Conservation (phyloP, 2,797 vertebrate species). For the Hippocampus kuda region DNA sequence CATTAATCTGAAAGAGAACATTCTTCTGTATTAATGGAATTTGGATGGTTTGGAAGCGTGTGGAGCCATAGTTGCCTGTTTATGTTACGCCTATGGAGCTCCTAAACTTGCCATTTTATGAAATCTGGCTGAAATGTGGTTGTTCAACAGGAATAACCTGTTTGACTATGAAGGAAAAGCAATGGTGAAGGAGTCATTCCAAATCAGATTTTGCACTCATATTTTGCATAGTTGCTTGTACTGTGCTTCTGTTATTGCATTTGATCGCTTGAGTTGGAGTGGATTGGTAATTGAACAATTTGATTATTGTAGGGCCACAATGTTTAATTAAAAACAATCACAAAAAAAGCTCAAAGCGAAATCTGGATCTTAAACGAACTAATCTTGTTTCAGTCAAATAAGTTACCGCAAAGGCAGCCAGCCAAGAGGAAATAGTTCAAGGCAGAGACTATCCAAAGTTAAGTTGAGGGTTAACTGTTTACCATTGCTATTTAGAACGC, state of each 20-base stretch:
- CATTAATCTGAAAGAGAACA: background rate
- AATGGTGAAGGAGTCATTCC: background rate
- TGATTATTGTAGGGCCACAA: background rate
- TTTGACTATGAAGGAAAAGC: background rate
- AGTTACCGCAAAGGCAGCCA: too few relatives aligned
- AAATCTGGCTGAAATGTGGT: background rate
- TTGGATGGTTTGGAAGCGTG: background rate
- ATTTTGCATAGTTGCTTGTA: background rate
- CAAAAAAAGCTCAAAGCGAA: background rate
- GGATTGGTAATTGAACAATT: background rate
- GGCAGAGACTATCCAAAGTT: too few relatives aligned
- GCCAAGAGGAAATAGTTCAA: too few relatives aligned
- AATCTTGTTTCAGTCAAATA: too few relatives aligned
- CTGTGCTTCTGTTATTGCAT: background rate
- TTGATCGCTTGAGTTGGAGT: background rate
- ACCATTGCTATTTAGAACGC: too few relatives aligned
- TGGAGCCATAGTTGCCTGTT: background rate
- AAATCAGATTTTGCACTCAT: background rate
- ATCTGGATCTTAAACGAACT: too few relatives aligned
- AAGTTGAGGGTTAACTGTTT: too few relatives aligned
- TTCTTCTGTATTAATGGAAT: too few relatives aligned
- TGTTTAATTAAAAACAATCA: background rate
- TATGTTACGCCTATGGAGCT: background rate
- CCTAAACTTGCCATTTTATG: background rate
- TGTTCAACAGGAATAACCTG: background rate